Conservation (phyloP, 2,888 invertebrate species). For the Luperina nickerlii region DNA sequence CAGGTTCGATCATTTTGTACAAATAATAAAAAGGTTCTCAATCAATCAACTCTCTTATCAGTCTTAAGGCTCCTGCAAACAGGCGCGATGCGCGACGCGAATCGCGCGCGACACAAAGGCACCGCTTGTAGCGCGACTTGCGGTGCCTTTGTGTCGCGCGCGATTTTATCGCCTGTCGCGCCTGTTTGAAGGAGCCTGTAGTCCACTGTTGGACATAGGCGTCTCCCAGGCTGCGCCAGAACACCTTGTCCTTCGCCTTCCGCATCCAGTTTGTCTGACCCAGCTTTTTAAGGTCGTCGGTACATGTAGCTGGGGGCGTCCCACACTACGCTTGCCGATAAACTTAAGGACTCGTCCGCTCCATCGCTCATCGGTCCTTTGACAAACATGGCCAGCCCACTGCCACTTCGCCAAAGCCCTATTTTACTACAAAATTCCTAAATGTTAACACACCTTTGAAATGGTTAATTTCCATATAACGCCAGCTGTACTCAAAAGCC, state of each 20-base stretch:
- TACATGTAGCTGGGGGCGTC: no score
- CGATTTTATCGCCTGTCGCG: no score
- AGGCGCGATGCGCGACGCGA: no score
- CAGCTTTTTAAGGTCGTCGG: not conserved
- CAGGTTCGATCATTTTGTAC: not conserved
- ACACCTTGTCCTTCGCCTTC: not conserved
- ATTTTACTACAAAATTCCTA: not conserved
- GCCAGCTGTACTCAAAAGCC: not conserved
- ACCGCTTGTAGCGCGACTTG: no score
- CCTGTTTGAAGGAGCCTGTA: no score
- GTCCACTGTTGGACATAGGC: not conserved
- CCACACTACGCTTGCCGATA: not conserved
- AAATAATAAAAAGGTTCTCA: not conserved
- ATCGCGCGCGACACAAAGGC: no score
- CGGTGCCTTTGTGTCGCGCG: no score
- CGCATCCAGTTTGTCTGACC: not conserved
- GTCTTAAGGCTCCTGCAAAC: no score
- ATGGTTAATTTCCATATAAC: not conserved
- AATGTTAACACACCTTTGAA: not conserved
- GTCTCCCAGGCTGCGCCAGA: not conserved
- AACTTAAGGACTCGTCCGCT: not conserved
- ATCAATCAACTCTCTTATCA: not conserved
- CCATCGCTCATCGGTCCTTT: no score
- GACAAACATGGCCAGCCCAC: no score
- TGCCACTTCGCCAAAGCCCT: no score